These are phyloP conservation scores for Sphinx pinastri DNA, from an alignment of 2,888 invertebrate species.

Conservation along the genomic window DNA sequence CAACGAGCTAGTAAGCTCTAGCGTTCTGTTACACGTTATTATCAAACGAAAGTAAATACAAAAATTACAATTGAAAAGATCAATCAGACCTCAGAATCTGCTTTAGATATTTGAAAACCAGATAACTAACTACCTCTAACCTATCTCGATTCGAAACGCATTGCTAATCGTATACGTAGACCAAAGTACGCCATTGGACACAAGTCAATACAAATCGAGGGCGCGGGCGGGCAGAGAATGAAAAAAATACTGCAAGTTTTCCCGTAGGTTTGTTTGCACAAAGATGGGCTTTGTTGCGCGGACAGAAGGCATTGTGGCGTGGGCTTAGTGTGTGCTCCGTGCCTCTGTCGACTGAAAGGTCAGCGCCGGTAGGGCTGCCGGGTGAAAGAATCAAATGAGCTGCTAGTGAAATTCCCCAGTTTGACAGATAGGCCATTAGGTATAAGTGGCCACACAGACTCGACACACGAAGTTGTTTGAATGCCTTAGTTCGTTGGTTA, in stretches of 20 bases:
- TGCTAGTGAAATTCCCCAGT: neutral
- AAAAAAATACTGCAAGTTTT: conserved; percentile 8
- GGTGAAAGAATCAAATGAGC: neutral
- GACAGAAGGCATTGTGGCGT: conserved; percentile 13
- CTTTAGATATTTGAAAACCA: too few relatives aligned
- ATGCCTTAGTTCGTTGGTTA: too few relatives aligned
- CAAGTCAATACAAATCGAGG: neutral
- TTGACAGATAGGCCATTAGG: too few relatives aligned
- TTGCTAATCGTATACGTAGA: neutral
- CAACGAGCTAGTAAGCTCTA: too few relatives aligned
- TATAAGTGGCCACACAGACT: too few relatives aligned
- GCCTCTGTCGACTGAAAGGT: conserved; percentile 4
- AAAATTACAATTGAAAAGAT: too few relatives aligned
- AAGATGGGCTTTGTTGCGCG: conserved; percentile 18
- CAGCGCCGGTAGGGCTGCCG: neutral
- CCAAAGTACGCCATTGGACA: neutral
- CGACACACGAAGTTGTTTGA: too few relatives aligned
- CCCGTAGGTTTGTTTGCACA: conserved; percentile 19
- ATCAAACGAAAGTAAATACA: too few relatives aligned
- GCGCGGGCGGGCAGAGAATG: neutral
- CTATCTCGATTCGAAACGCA: neutral
- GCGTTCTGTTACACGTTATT: too few relatives aligned
- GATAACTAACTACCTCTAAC: neutral
- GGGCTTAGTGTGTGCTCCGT: neutral
- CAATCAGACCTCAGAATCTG: too few relatives aligned